These are phyloP conservation scores for Calephelis nemesis DNA, from an alignment of 1,140 invertebrate species.

Conservation along the genomic window DNA sequence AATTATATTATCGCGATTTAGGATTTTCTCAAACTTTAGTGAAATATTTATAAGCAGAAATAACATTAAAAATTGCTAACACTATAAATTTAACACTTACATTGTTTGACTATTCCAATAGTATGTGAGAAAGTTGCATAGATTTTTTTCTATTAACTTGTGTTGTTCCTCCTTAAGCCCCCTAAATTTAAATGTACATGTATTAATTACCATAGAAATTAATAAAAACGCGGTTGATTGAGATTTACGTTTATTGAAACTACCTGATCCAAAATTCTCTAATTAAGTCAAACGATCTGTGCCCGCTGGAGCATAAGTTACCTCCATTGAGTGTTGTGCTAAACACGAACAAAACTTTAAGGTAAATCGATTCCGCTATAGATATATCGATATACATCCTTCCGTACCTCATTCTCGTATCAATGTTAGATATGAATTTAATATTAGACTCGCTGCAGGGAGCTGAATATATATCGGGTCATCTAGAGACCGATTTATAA, in stretches of 20 bases:
- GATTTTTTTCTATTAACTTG: too few species aligned
- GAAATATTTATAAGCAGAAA: too few species aligned
- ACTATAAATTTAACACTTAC: too few species aligned
- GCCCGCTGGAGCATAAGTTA: slow-evolving; percentile 29
- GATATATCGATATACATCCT: background rate
- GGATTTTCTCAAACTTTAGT: too few species aligned
- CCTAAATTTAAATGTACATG: background rate
- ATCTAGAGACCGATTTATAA: slow-evolving; percentile 14
- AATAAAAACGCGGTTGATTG: background rate
- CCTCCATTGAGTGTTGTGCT: slow-evolving; percentile 20
- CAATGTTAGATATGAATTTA: slow-evolving; percentile 15
- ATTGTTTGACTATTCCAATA: too few species aligned
- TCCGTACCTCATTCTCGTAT: slow-evolving; percentile 1
- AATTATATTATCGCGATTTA: too few species aligned
- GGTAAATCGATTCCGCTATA: background rate
- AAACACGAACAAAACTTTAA: slow-evolving; percentile 26
- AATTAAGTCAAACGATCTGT: slow-evolving; percentile 35
- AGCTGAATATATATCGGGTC: slow-evolving; percentile 14
- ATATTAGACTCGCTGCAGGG: slow-evolving; percentile 12
- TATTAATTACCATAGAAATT: background rate
- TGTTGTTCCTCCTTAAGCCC: too few species aligned
- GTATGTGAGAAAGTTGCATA: too few species aligned
- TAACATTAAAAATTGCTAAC: too few species aligned
- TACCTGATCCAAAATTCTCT: slow-evolving; percentile 23
- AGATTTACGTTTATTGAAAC: slow-evolving; percentile 18